Evolutionary conservation across 2,888 invertebrate species (phyloP), one percentile per base, ranked within the genome.

Genomic region (Lithophane socia): DNA sequence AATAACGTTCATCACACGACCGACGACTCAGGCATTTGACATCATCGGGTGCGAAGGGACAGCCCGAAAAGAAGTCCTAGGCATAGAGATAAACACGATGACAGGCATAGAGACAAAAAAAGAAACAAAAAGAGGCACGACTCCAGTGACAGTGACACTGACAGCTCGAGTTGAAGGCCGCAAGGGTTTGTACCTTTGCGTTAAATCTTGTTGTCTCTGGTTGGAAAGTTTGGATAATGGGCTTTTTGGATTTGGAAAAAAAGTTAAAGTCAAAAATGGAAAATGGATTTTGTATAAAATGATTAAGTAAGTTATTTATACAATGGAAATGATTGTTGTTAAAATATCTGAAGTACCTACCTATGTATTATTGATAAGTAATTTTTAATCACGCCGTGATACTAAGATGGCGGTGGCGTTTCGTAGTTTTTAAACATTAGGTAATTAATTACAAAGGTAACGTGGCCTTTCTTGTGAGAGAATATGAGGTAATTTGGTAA

Each of bases 1-100:
- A 96, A 96, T 79, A 95, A 96, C 86, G 91, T 95, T 71, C 96
- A 96, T 3, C 96, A 96, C 70, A 96, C 96, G 3, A 96, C 96
- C 0, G 96, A 96, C 77, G 96, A 96, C 68, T 96, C 96, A 44
- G 96, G 96, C 72, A 96, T 96, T 95, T 96, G 96, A 96, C 96
- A 96, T 94, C 95, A 96, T 79, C 93, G 96, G 58, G 93, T 95
- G 79, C 93, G 95, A 71, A 92, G 95, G 84, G 95, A 95, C 42
- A 95, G 95, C 89, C 95, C 95, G 3, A 93, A 92, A 81, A 87
- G 92, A 63, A 86, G 89, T 69, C 90, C 92, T 66, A 91, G 88
- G 77, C 89, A 89, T 56, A 92, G 89, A 85, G 92, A 93, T 73
- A 93, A 91, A 72, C 84, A 85, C 44, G 87, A 87, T 18, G 86